Base-by-base conservation (phyloP, 1,140 invertebrate genomes). In the Drosophila lini region DNA sequence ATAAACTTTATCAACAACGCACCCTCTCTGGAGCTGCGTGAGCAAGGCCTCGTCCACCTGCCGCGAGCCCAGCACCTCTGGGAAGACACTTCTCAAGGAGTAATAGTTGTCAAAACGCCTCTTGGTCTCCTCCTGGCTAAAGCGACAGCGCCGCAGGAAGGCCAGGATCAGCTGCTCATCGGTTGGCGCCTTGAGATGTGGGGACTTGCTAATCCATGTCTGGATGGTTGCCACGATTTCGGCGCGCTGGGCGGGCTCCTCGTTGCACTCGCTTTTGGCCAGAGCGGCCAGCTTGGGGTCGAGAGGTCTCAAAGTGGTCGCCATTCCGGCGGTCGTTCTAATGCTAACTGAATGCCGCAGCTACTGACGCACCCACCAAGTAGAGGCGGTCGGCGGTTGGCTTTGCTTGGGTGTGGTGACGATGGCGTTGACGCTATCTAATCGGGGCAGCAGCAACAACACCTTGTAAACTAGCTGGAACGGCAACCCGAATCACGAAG, bases 131-230 rank as follows among this genome's bases (percentile, higher is more conserved):
- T 95, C 94, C 69, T 95, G 90, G 74, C 95, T 95, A 84, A 94
- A 95, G 82, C 96, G 96, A 75, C 94, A 94, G 41, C 95, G 94
- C 3, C 95, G 93, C 40, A 96, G 91, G 83, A 95, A 95, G 40
- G 93, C 93, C 42, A 95, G 70, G 8, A 96, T 68, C 80, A 94
- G 94, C 75, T 94, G 94, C 71, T 95, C 94, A 78, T 94, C 94
- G 2, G 62, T 77, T 62, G 88, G 76, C 0, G 91, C 79, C 50
- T 90, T 93, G 34, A 95, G 85, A 84, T 95, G 94, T 1, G 94
- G 94, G 52, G 95, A 94, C 86, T 95, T 95, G 8, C 88, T 84
- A 34, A 95, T 93, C 95, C 95, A 96, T 19, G 94, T 93, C 62
- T 93, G 93, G 44, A 96, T 92, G 56, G 93, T 84, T 47, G 91